Evolutionary conservation across 2,888 invertebrate species (phyloP), one percentile per base, ranked within the genome.

Genomic region (Thera britannica): DNA sequence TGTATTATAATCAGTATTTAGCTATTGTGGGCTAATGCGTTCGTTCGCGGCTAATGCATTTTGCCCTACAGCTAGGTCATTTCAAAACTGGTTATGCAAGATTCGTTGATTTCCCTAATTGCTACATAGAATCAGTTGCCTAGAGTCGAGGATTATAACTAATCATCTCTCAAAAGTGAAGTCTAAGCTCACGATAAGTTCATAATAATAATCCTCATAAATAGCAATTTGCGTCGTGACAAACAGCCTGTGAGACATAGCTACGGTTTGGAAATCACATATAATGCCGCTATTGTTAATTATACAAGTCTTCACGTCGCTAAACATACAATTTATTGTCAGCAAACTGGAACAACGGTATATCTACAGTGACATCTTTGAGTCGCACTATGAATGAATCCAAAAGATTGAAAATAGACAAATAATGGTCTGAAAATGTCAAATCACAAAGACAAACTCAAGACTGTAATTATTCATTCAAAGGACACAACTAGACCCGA

Each of bases 271-370:
- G 92, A 92, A 93, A 93, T 91, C 90, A 90, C 89, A 86, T 88
- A 88, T 90, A 90, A 90, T 90, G 83, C 90, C 78, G 78, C 90
- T 87, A 91, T 93, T 92, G 93, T 93, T 91, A 90, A 93, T 92
- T 92, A 91, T 88, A 90, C 90, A 88, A 90, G 88, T 88, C 91
- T 88, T 85, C 82, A 87, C 88, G 89, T 87, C 89, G 90, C 89
- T 90, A 89, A 92, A 91, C 90, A 90, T 88, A 90, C 90, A 88
- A 93, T 93, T 92, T 92, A 92, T 91, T 90, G 88, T 89, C 86
- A 85, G 88, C 78, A 84, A 89, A 90, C 86, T 92, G 82, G 92
- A 90, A 90, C 89, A 81, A 77, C 81, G 80, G 87, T 89, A 88
- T 81, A 84, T 89, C 86, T 85, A 82, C 83, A 84, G 87, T 88